A percentile compares a stretch with the other conserved stretches of the same genome.
These are phyloP conservation scores for Erebia palarica DNA, from an alignment of 2,888 invertebrate genomes.

Conservation along the genomic window DNA sequence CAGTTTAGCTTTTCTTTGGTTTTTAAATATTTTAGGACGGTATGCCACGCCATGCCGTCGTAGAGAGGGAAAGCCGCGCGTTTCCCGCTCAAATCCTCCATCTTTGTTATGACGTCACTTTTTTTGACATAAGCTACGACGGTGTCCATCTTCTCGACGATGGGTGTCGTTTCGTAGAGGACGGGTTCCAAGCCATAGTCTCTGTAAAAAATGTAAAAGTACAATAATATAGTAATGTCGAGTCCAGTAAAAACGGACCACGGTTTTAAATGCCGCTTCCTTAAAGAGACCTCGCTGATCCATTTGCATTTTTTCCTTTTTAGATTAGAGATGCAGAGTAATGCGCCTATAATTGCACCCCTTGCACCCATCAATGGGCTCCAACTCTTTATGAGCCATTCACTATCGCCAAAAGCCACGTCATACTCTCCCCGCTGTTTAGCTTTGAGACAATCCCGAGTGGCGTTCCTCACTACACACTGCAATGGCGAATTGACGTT, in stretches of 20 bases:
- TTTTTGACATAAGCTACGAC: constrained; percentile 87
- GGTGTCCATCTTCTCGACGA: constrained; percentile 82
- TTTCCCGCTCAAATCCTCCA: constrained; percentile 86
- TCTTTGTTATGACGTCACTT: constrained; percentile 77
- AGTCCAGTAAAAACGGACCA: too few species aligned
- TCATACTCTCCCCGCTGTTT: constrained; percentile 85
- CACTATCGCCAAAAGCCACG: constrained; percentile 86
- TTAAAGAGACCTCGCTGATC: constrained; percentile 84
- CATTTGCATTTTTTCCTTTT: constrained; percentile 88
- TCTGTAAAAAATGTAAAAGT: constrained; percentile 60
- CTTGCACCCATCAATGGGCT: constrained; percentile 41
- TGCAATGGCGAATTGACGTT: constrained; percentile 91
- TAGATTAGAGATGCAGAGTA: neutral
- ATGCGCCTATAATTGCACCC: constrained; percentile 33
- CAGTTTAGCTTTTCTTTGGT: constrained; percentile 69
- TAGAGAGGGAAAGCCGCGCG: constrained; percentile 91
- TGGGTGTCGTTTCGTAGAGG: constrained; percentile 83
- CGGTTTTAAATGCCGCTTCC: too few species aligned
- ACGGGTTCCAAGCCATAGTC: constrained; percentile 81
- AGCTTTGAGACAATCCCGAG: constrained; percentile 86
- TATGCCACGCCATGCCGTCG: constrained; percentile 87
- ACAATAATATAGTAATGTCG: too few species aligned
- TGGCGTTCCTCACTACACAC: constrained; percentile 84
- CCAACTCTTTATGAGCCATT: too few species aligned
- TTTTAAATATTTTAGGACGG: constrained; percentile 74